Evolutionary conservation across 23 tunicate species (phyloP).

Genomic region (Styela clava): DNA sequence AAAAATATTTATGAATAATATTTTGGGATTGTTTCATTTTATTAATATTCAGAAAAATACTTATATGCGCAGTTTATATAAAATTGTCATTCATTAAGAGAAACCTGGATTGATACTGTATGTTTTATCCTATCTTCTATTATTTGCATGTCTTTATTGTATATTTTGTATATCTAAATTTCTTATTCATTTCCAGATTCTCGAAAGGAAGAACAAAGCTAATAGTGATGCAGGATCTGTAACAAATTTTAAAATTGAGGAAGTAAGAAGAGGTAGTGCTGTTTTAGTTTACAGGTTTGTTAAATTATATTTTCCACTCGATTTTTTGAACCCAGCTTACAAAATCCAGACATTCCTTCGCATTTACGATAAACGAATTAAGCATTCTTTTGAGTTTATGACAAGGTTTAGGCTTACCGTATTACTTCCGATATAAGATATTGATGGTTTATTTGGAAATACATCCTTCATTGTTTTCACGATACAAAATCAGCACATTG

Average conservation of each 20-base stretch:
- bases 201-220: slow-evolving; percentile 29
- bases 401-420: not conserved
- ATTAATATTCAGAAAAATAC: no score
- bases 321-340: not conserved
- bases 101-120: no score
- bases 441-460: not conserved
- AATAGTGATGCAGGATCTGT: slow-evolving; percentile 35
- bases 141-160: no score
- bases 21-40: no score
- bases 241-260: slow-evolving; percentile 35
- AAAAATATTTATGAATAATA: no score
- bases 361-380: no score
- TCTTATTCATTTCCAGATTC: slow-evolving; percentile 29
- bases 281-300: slow-evolving; percentile 45
- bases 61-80: no score
- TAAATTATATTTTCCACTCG: slow-evolving; percentile 3
- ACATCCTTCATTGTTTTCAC: not conserved
- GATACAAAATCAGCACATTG: not conserved
- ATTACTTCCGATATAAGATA: not conserved
- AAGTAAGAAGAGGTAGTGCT: slow-evolving; percentile 51
- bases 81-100: no score
- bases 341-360: not conserved
- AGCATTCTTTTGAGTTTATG: not conserved
- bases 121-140: no score
- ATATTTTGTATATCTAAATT: no score